These are phyloP conservation scores for Volucella inflata DNA, from an alignment of 2,888 invertebrate genomes.

Conservation along the genomic window DNA sequence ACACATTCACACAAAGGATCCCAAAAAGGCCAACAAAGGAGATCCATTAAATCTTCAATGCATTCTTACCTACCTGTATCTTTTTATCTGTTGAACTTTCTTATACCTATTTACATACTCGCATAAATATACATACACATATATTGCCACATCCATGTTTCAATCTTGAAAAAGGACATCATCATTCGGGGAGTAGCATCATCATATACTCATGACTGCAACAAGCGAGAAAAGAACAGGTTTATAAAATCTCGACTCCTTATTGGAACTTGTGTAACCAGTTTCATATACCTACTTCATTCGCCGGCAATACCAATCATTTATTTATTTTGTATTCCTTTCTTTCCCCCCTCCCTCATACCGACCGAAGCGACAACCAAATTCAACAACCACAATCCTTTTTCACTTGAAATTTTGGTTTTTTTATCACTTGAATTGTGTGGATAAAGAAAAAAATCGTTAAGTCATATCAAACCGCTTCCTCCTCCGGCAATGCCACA, in stretches of 20 bases:
- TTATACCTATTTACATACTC: neutral
- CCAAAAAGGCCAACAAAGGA: constrained; percentile 49
- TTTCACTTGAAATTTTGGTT: constrained; percentile 58
- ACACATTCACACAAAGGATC: constrained; percentile 56
- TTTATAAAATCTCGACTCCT: constrained; percentile 62
- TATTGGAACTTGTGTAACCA: constrained; percentile 66
- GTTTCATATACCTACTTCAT: constrained; percentile 35
- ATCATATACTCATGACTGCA: constrained; percentile 27
- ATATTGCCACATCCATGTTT: neutral
- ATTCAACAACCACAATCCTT: constrained; percentile 58
- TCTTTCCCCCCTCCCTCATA: constrained; percentile 1
- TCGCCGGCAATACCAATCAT: constrained; percentile 54
- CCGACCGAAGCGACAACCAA: no score
- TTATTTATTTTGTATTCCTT: constrained; percentile 68
- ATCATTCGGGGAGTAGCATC: constrained; percentile 52
- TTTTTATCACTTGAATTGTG: constrained; percentile 37
- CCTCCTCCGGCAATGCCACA: constrained; percentile 57
- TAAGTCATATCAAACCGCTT: constrained; percentile 62
- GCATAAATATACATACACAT: neutral
- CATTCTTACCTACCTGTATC: neutral
- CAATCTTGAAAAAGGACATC: constrained; percentile 70
- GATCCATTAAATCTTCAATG: constrained; percentile 53
- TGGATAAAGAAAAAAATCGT: constrained; percentile 17
- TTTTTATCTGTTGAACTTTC: no score
- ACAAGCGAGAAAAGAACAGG: constrained; percentile 47